Conservation (phyloP, 2,888 invertebrate genomes). For the Callimorpha dominula region DNA sequence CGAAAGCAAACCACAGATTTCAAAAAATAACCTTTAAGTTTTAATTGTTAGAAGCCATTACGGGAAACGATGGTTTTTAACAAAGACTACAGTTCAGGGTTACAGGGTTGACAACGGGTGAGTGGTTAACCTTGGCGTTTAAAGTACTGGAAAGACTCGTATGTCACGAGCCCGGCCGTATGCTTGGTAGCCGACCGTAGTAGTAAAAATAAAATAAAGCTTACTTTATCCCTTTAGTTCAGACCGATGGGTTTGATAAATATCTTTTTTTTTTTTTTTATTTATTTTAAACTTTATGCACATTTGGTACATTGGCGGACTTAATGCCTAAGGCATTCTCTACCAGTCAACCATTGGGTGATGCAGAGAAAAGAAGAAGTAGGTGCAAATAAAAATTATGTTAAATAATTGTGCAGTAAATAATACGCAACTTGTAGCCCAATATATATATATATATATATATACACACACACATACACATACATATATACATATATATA, state of each 20-base stretch:
- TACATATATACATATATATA: no score
- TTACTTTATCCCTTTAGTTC: background rate
- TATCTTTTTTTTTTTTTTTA: background rate
- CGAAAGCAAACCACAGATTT: background rate
- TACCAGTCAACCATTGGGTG: no score
- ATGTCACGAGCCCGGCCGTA: background rate
- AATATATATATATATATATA: no score
- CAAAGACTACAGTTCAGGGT: background rate
- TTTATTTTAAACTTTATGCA: no score
- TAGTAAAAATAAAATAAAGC: background rate
- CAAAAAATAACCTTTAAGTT: background rate
- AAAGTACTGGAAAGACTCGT: background rate
- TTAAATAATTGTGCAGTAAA: no score
- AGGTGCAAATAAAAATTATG: no score
- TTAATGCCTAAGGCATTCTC: no score
- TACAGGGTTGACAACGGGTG: background rate
- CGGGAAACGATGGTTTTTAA: background rate
- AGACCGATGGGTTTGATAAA: slow-evolving; percentile 1
- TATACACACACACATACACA: no score
- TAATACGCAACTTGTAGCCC: no score
- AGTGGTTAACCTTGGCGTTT: background rate
- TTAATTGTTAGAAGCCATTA: background rate
- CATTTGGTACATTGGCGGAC: no score
- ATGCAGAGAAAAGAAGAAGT: no score
- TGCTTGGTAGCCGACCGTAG: background rate